Percentiles rank a stretch among this genome's conserved stretches.
These are phyloP conservation scores for Pelosia muscerda DNA, from an alignment of 2,888 invertebrate species.

Conservation along the genomic window DNA sequence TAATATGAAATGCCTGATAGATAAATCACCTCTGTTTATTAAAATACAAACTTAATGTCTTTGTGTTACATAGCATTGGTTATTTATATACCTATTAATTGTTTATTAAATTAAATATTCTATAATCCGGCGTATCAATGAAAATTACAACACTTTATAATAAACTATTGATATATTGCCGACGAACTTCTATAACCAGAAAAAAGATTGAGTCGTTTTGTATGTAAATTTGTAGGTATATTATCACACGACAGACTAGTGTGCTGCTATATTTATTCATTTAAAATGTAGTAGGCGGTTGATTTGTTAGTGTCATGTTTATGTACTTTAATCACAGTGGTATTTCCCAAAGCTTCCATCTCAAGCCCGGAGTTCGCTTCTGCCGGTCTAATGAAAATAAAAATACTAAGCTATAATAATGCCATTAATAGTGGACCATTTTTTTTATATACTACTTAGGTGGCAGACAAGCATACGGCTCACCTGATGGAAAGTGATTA, in stretches of 20 bases:
- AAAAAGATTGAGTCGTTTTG: conserved; percentile 16
- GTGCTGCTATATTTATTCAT: conserved; percentile 16
- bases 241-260: conserved; percentile 15
- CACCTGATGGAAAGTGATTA: no score
- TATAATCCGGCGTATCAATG: background rate
- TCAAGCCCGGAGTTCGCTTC: no score
- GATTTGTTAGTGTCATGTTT: conserved; percentile 19
- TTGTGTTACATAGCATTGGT: background rate
- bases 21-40: background rate
- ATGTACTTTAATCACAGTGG: background rate
- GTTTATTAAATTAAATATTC: background rate
- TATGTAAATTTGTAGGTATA: conserved; percentile 30
- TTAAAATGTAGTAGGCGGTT: conserved; percentile 25
- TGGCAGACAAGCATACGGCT: no score
- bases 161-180: conserved; percentile 1
- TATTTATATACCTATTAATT: background rate
- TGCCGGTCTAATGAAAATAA: no score
- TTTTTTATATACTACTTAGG: no score
- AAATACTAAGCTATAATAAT: no score
- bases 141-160: conserved; percentile 6
- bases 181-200: background rate
- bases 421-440: no score
- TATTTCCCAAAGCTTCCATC: no score
- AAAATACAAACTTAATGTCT: background rate
- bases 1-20: background rate